These are phyloP conservation scores for Chionoecetes opilio DNA, from an alignment of 1,140 invertebrate species.

Conservation along the genomic window DNA sequence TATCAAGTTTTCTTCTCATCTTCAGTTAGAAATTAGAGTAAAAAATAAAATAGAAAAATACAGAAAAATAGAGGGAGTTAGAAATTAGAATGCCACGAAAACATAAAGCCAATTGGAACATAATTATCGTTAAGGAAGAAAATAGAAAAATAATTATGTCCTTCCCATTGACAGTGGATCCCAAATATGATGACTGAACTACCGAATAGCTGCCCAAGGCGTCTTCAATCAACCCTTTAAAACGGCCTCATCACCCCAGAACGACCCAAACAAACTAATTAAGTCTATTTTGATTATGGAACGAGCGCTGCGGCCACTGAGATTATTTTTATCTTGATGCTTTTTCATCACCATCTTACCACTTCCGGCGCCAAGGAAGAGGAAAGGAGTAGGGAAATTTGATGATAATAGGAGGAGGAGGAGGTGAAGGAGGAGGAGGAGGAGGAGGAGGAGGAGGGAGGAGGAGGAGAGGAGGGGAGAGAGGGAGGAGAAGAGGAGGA, in stretches of 20 bases:
- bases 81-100: too few species aligned
- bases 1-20: too few species aligned
- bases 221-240: background rate
- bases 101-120: too few species aligned
- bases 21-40: too few species aligned
- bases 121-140: too few species aligned
- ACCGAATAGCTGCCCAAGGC: background rate
- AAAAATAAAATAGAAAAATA: too few species aligned
- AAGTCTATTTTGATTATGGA: background rate
- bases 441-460: background rate
- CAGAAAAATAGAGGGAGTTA: too few species aligned
- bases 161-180: too few species aligned
- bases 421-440: background rate
- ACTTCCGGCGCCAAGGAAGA: background rate
- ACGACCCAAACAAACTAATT: slow-evolving; percentile 17
- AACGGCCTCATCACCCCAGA: background rate
- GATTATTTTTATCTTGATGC: background rate
- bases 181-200: background rate
- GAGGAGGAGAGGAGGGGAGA: background rate
- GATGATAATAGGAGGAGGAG: background rate
- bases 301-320: background rate
- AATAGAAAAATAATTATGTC: too few species aligned
- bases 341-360: background rate
- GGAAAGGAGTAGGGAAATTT: too few species aligned
- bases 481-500: background rate